Conservation (phyloP, 2,888 invertebrate genomes). For the Tinea semifulvella region DNA sequence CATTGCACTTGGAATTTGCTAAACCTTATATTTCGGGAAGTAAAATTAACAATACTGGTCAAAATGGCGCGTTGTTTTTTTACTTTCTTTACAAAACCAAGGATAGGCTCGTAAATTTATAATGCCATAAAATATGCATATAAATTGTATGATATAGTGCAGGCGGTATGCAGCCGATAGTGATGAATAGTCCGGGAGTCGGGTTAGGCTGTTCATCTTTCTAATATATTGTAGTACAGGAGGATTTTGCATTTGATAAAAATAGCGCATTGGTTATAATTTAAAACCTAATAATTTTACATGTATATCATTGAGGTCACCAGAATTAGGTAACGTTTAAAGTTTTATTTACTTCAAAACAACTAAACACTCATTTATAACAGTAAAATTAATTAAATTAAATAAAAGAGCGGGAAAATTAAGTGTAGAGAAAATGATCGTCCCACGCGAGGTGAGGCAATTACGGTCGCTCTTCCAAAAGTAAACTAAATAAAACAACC, state of each 20-base stretch:
- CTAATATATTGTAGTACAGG: slow-evolving; percentile 2
- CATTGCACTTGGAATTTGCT: too few relatives aligned
- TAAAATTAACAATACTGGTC: too few relatives aligned
- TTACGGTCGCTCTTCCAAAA: background rate
- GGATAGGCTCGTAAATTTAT: background rate
- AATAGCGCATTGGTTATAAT: too few relatives aligned
- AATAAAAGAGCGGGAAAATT: background rate
- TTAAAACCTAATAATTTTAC: too few relatives aligned
- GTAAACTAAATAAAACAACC: slow-evolving; percentile 6
- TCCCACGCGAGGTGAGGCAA: background rate
- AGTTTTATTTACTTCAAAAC: too few relatives aligned
- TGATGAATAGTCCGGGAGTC: slow-evolving; percentile 9
- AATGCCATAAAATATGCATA: slow-evolving; percentile 36
- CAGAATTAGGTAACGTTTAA: too few relatives aligned
- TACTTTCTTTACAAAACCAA: too few relatives aligned
- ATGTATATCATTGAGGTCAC: too few relatives aligned
- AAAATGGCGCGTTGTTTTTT: too few relatives aligned
- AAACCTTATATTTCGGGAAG: too few relatives aligned
- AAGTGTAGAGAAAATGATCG: background rate
- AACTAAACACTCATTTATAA: too few relatives aligned
- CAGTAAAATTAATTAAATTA: background rate
- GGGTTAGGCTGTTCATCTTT: slow-evolving; percentile 1
- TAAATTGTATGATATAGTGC: slow-evolving; percentile 28
- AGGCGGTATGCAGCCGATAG: slow-evolving; percentile 9
- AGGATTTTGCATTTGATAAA: too few relatives aligned